Evolutionary conservation across 2,113 vertebrate species (phyloP).

Genomic region (Oreochromis aureus): DNA sequence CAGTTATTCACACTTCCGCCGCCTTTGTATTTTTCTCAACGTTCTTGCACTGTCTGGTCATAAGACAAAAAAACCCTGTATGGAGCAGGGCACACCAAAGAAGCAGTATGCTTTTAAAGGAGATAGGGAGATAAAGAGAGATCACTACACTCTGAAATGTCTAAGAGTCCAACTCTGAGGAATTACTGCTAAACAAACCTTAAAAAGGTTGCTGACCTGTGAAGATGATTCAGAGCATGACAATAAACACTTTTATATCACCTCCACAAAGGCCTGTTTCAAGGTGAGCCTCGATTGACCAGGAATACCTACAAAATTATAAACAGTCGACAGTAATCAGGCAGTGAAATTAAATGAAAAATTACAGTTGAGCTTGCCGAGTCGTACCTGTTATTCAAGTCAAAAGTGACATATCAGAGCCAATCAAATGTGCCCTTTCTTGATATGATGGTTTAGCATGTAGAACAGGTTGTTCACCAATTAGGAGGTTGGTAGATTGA

Average conservation of each 20-base stretch:
- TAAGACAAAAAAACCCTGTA: not conserved
- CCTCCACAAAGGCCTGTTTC: not conserved
- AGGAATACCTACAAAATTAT: not conserved
- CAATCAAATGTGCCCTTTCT: not conserved
- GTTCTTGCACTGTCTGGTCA: not conserved
- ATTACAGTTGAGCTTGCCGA: not conserved
- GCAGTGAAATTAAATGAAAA: not conserved
- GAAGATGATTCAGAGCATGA: not conserved
- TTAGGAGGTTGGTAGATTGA: not conserved
- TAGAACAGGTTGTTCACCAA: not conserved
- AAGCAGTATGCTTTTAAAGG: not conserved
- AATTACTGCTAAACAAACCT: not conserved
- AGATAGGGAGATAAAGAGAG: not conserved
- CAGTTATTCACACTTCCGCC: not conserved
- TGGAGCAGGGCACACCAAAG: not conserved
- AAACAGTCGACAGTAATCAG: not conserved
- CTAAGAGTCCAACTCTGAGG: not conserved
- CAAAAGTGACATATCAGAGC: not conserved
- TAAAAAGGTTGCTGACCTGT: not conserved
- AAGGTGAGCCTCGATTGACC: not conserved
- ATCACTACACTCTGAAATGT: not conserved
- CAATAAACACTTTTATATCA: not conserved
- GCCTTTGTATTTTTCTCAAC: not conserved
- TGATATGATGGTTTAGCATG: not conserved
- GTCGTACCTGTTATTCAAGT: not conserved